phyloP scores from a whole-genome alignment of 2,113 vertebrate species.

The Sander lucioperca region DNA sequence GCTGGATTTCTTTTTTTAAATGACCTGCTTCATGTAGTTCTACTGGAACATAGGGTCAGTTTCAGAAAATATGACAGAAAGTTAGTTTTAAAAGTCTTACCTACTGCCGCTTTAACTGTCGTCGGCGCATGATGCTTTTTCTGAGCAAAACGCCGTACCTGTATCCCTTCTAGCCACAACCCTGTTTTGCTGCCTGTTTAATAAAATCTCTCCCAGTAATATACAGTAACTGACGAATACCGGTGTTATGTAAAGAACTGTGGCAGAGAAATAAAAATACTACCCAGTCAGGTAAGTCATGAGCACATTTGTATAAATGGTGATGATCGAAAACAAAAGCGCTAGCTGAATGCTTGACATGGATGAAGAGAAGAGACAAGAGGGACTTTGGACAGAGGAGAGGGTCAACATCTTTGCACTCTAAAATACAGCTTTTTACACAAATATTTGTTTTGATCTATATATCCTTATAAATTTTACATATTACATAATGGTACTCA shows the following conservation, averaged over 20 bases:
- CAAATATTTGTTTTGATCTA: constrained; percentile 58
- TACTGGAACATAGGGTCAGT: too few relatives aligned
- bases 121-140: too few relatives aligned
- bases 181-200: background rate
- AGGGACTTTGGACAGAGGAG: constrained; percentile 39
- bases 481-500: constrained; percentile 61
- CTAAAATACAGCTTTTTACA: constrained; percentile 69
- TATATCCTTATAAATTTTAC: constrained; percentile 63
- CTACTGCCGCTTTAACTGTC: too few relatives aligned
- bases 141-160: too few relatives aligned
- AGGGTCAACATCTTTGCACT: constrained; percentile 56
- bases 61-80: too few relatives aligned
- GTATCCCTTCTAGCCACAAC: too few relatives aligned
- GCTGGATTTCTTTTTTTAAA: too few relatives aligned
- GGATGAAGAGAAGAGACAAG: constrained; percentile 36
- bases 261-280: background rate
- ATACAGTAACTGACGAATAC: background rate
- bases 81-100: too few relatives aligned
- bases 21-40: too few relatives aligned
- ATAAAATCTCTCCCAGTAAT: constrained; percentile 12
- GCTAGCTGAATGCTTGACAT: constrained; percentile 20
- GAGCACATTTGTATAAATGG: constrained; percentile 41
- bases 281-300: constrained; percentile 32
- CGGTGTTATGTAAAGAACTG: background rate
- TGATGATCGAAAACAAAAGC: constrained; percentile 29